Evolutionary conservation across 2,113 vertebrate genomes (phyloP).

Genomic region (Vulpes vulpes): DNA sequence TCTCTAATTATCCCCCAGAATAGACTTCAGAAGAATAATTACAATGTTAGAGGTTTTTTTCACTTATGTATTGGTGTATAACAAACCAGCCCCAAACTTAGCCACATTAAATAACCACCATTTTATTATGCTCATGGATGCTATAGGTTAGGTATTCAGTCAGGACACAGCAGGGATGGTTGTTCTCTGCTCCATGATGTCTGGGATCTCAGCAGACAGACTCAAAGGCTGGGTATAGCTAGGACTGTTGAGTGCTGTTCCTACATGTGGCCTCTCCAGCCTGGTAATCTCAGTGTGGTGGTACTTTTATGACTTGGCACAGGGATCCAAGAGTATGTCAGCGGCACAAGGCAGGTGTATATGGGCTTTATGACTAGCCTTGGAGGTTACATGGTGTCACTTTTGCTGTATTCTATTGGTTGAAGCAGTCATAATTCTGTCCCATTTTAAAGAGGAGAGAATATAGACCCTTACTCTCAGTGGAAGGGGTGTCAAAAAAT

Average conservation of each 20-base stretch:
- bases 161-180: neutral
- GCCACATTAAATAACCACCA: neutral
- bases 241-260: neutral
- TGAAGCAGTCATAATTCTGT: neutral
- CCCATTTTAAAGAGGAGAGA: neutral
- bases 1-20: constrained; percentile 4
- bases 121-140: neutral
- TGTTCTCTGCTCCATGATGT: neutral
- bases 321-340: neutral
- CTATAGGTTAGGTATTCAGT: neutral
- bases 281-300: neutral
- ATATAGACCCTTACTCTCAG: neutral
- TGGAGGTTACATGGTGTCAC: neutral
- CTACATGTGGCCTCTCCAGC: neutral
- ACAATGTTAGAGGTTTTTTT: neutral
- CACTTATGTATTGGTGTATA: neutral
- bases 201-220: neutral
- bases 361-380: neutral
- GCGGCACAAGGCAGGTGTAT: neutral
- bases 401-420: neutral
- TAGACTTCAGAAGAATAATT: constrained; percentile 45
- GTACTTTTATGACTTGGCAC: too few species aligned
- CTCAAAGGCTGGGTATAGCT: neutral
- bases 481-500: neutral
- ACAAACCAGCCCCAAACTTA: neutral